Evolutionary conservation across 2,797 vertebrate genomes (phyloP), one percentile per base, ranked within the genome.

Genomic region (Micrastur ruficollis): DNA sequence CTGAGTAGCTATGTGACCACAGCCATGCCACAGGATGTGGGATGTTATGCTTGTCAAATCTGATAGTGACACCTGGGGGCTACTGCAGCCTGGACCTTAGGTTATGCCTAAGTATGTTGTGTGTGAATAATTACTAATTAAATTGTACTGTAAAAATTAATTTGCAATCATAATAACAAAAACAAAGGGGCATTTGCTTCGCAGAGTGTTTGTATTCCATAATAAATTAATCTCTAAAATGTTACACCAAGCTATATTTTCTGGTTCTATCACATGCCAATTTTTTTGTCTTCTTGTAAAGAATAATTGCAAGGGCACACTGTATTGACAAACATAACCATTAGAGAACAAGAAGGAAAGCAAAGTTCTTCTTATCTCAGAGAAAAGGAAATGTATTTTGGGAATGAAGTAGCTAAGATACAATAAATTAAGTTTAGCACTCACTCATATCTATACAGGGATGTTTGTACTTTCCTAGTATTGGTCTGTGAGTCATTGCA

Each of bases 381-480:
- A 71, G 81, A 82, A 92, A 95, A 85, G 83, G 71, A 95, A 95
- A 86, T 36, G 10, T 71, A 78, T 95, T 96, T 94, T 84, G 59
- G 73, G 75, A 97, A 84, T 49, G n/a, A 87, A 90, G 42, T 86
- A 78, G 36, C 59, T 80, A 86, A 90, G 68, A 89, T 49, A 88
- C 21, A 92, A 78, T 85, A 86, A 93, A 87, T 85, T 88, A 80
- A 34, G 61, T 89, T 95, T 87, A 91, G 44, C 59, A 40, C 22
- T 87, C 72, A 46, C 25, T 44, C 21, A 2, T 86, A 81, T 81
- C 49, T 88, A 10, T 32, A 21, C 9, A 56, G 50, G 49, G 32
- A 78, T 61, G 50, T 79, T 94, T 96, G n/a, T 79, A 14, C 22
- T 94, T 90, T 74, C 47, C 52, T 95, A 53, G 14, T 31, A 40